Base-by-base conservation (phyloP, 2,113 vertebrate species). In the Nycticryphes semicollaris region DNA sequence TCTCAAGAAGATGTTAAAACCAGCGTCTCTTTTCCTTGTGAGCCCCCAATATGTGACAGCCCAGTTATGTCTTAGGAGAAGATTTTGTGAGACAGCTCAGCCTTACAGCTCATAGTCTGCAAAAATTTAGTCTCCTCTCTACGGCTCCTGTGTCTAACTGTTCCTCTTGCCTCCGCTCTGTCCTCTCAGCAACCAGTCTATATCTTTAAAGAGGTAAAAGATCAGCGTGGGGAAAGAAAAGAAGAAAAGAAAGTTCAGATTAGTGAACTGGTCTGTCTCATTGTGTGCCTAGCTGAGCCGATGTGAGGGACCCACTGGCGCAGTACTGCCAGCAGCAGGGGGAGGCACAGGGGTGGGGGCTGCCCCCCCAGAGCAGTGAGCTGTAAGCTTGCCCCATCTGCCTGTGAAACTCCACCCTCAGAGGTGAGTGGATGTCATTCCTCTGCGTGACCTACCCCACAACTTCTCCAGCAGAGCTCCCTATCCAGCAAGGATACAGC, bases 221-320 rank as follows among this genome's bases (percentile, higher is more conserved):
- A 51, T 54, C 33, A 23, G 59, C 0, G 2, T 7, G 3, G 4
- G 22, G n/a, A 54, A 75, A 88, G 28, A 82, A 78, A 82, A 68
- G 62, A 76, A 82, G 57, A 88, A 35, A 51, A 27, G 3, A 14
- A 73, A 39, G 41, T 85, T 85, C 45, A 75, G 15, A 16, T 50
- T 30, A 45, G 31, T 9, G 39, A 45, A 6, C 35, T 73, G 45
- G 16, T 54, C 47, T 45, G 27, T 39, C 45, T 76, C 37, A 23
- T 20, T 4, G 14, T 27, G 2, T 43, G 84, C 20, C 53, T 30
- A 10, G 22, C 12, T 82, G 12, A 60, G 56, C 13, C 28, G 31
- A 0, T 39, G 57, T 2, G 3, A 82, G 23, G 23, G 39, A 33
- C 25, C 17, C 0, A 1, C 6, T 24, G 35, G 28, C 51, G 30